A percentile compares a stretch with the other conserved stretches of the same genome.
Conservation (phyloP, 35 echinoderm and acorn worm genomes). For the Apostichopus californicus region DNA sequence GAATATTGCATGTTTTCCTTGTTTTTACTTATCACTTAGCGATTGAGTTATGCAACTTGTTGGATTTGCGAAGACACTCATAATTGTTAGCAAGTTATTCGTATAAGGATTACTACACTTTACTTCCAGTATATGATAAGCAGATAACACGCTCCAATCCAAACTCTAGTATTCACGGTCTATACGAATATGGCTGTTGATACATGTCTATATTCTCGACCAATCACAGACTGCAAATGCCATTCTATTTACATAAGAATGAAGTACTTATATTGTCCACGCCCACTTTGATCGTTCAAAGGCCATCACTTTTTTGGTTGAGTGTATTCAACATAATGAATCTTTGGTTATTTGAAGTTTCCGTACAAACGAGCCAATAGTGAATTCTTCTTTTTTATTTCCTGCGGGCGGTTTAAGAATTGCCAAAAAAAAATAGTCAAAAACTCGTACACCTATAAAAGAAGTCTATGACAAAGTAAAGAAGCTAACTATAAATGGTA, state of each 20-base stretch:
- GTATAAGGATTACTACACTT: no score
- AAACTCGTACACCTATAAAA: neutral
- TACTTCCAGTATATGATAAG: no score
- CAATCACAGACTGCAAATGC: conserved; percentile 8
- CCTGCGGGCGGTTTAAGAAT: conserved; percentile 41
- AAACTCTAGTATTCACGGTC: no score
- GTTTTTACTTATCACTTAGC: no score
- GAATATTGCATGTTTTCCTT: no score
- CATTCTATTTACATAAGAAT: conserved; percentile 49
- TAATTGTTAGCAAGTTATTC: no score
- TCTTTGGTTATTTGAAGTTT: neutral
- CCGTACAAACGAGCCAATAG: conserved; percentile 13
- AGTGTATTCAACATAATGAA: conserved; percentile 32
- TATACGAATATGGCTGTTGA: no score
- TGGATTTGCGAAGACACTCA: no score
- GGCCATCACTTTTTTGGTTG: conserved; percentile 37
- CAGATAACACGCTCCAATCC: neutral
- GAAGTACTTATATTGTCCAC: neutral
- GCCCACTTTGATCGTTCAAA: conserved; percentile 48
- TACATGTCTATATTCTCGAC: neutral
- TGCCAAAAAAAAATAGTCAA: neutral
- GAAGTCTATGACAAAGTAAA: conserved; percentile 39
- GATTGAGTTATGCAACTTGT: no score
- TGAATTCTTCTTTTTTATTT: neutral
- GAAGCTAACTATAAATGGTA: conserved; percentile 38